phyloP scores from a whole-genome alignment of 1,140 invertebrate genomes.

The Zaprionus nigranus region DNA sequence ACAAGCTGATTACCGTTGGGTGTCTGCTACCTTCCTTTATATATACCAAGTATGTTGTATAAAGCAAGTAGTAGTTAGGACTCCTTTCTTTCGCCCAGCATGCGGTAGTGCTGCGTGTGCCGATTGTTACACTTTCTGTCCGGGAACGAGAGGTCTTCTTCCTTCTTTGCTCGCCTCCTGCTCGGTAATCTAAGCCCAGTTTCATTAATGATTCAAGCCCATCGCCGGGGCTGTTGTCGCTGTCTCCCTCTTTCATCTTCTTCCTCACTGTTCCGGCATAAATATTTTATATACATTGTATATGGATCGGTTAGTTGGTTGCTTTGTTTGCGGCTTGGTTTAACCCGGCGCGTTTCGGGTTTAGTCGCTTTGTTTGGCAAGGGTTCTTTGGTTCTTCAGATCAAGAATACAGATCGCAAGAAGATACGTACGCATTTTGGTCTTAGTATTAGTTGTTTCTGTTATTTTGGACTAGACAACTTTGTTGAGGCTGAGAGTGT shows the following conservation, averaged over 20 bases:
- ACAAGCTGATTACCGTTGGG: conserved; percentile 56
- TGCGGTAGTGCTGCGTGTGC: conserved; percentile 59
- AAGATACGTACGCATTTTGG: conserved; percentile 8
- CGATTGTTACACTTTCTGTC: conserved; percentile 77
- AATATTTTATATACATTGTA: conserved; percentile 74
- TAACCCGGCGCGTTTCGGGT: conserved; percentile 37
- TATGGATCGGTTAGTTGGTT: conserved; percentile 50
- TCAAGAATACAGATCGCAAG: conserved; percentile 5
- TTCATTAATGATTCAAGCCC: conserved; percentile 79
- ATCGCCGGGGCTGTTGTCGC: conserved; percentile 28
- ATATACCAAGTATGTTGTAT: not conserved
- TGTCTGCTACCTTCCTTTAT: conserved; percentile 10
- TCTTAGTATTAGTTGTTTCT: conserved; percentile 9
- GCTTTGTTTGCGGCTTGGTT: conserved; percentile 55
- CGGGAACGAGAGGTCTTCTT: conserved; percentile 13
- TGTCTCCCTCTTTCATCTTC: conserved; percentile 40
- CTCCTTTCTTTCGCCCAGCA: conserved; percentile 38
- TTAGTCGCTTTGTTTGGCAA: conserved; percentile 28
- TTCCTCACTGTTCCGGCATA: conserved; percentile 45
- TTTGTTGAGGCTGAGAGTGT: conserved; percentile 4
- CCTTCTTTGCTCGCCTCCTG: conserved; percentile 25
- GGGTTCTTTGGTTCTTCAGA: conserved; percentile 25
- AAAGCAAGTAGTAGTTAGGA: not conserved
- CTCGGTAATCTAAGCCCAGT: conserved; percentile 56
- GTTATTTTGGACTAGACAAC: not conserved